phyloP scores from a whole-genome alignment of 2,888 invertebrate species.

The Dicycla oo region DNA sequence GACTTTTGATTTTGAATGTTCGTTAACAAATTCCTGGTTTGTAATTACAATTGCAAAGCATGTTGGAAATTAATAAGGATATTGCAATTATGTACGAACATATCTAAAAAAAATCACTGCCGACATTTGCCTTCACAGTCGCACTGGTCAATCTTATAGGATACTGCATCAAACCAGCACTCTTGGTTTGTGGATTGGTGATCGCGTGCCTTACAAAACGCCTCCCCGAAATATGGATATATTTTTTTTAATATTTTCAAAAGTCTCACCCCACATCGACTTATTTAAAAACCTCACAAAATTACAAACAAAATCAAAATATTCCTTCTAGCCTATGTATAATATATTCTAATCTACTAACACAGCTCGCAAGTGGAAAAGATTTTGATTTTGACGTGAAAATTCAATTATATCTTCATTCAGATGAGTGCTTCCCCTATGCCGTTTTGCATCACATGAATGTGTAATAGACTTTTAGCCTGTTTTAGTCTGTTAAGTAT shows the following conservation, averaged over 20 bases:
- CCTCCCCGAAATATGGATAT: neutral
- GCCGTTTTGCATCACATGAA: constrained; percentile 58
- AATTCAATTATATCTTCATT: constrained; percentile 66
- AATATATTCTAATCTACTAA: constrained; percentile 19
- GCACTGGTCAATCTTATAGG: neutral
- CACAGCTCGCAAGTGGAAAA: constrained; percentile 32
- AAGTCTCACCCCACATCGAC: too few relatives aligned
- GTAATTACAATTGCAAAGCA: too few relatives aligned
- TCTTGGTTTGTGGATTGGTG: neutral
- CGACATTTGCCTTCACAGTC: neutral
- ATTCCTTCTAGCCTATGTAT: neutral
- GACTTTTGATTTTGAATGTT: too few relatives aligned
- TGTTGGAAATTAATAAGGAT: too few relatives aligned
- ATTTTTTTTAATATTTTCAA: too few relatives aligned
- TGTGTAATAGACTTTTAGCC: constrained; percentile 50
- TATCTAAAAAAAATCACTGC: too few relatives aligned
- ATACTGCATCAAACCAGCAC: neutral
- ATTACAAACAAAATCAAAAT: neutral
- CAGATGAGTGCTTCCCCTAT: constrained; percentile 55
- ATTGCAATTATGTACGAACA: too few relatives aligned
- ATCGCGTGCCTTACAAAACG: neutral
- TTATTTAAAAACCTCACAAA: constrained; percentile 4
- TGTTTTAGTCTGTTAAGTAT: constrained; percentile 53
- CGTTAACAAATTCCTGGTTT: too few relatives aligned
- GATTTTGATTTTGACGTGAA: constrained; percentile 58